phyloP scores from a whole-genome alignment of 37 sponge, comb jelly and placozoan genomes.

The Agelas oroides region DNA sequence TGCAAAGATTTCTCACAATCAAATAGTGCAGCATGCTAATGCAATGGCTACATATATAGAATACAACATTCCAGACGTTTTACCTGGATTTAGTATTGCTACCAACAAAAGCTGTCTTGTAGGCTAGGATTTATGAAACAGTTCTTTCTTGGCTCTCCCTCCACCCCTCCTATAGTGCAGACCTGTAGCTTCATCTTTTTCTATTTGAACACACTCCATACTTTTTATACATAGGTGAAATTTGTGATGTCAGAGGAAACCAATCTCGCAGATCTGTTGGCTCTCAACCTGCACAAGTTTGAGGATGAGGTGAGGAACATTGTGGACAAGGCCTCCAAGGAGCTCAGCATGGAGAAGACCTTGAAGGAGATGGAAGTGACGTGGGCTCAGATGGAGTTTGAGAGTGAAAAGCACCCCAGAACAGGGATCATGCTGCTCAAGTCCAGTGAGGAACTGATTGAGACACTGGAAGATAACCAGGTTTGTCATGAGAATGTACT shows the following conservation, averaged over 20 bases:
- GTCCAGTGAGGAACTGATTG: conserved; percentile 95
- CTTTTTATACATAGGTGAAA: conserved; percentile 69
- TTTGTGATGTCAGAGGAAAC: conserved; percentile 97
- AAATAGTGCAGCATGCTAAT: too few species aligned
- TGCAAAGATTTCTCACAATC: too few species aligned
- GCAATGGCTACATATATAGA: too few species aligned
- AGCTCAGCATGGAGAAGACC: conserved; percentile 99
- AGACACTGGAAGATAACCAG: conserved; percentile 98
- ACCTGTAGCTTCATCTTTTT: too few species aligned
- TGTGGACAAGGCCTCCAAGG: conserved; percentile 98
- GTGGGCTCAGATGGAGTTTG: conserved; percentile 98
- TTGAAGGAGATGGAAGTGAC: conserved; percentile 90
- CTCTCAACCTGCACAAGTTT: conserved; percentile 97
- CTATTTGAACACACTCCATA: too few species aligned
- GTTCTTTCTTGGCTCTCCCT: too few species aligned
- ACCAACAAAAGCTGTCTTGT: too few species aligned
- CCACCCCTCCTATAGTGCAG: too few species aligned
- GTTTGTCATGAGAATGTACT: too few species aligned
- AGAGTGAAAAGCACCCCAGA: conserved; percentile 87
- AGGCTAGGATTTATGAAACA: too few species aligned
- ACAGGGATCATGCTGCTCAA: conserved; percentile 85
- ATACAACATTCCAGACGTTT: too few species aligned
- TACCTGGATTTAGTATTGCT: too few species aligned
- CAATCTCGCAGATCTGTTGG: conserved; percentile 91
- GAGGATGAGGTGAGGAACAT: conserved; percentile 99